Conservation (phyloP, 2,113 vertebrate species). For the Saguinus imperator region DNA sequence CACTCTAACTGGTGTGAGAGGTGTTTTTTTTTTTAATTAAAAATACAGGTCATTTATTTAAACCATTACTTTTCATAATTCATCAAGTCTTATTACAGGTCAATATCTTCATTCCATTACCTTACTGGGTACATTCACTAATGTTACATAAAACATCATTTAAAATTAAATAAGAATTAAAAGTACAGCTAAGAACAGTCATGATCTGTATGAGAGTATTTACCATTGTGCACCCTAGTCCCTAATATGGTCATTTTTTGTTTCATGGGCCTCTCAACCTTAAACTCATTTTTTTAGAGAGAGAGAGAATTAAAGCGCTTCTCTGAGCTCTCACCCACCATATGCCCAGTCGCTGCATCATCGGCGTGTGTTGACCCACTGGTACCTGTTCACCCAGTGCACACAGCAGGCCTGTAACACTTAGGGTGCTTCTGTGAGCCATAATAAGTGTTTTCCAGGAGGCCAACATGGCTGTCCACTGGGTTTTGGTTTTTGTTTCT, state of each 20-base stretch:
- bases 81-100: constrained; percentile 60
- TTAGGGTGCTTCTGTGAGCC: constrained; percentile 82
- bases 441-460: constrained; percentile 54
- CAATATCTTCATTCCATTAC: constrained; percentile 43
- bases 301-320: not conserved
- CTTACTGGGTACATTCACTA: constrained; percentile 1
- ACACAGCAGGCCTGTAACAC: constrained; percentile 78
- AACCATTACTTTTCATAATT: constrained; percentile 63
- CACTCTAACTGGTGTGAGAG: too few relatives aligned
- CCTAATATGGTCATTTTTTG: not conserved
- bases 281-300: not conserved
- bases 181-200: constrained; percentile 60
- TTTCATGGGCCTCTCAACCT: not conserved
- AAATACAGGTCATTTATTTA: constrained; percentile 73
- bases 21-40: constrained; percentile 7
- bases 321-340: accelerated
- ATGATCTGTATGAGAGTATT: constrained; percentile 2
- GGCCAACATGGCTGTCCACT: constrained; percentile 72
- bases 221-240: not conserved
- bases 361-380: constrained; percentile 92
- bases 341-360: constrained; percentile 60
- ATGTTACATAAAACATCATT: constrained; percentile 58
- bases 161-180: constrained; percentile 65
- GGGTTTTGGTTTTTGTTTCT: too few relatives aligned
- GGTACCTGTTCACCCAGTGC: constrained; percentile 91